These are phyloP conservation scores for Apeltes quadracus DNA, from an alignment of 2,113 vertebrate species.

Conservation along the genomic window DNA sequence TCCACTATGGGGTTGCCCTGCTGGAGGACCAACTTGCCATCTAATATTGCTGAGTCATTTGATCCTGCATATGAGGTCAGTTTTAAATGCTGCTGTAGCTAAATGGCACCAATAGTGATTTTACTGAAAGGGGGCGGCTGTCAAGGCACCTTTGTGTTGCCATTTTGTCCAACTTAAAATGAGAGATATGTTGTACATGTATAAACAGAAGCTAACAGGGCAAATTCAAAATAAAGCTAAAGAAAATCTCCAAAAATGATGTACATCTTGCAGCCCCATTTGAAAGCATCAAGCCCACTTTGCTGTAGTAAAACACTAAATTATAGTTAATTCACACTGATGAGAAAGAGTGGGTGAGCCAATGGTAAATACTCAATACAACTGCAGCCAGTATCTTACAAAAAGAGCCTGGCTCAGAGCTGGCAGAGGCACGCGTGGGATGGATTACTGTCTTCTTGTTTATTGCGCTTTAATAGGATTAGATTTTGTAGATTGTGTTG, in stretches of 20 bases:
- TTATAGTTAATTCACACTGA: constrained; percentile 71
- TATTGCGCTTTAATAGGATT: constrained; percentile 81
- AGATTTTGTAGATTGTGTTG: constrained; percentile 79
- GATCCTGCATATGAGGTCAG: constrained; percentile 62
- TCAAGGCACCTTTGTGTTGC: constrained; percentile 22
- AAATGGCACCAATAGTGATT: constrained; percentile 22
- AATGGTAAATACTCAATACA: constrained; percentile 60
- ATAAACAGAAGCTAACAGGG: not conserved
- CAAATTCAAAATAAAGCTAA: constrained; percentile 1
- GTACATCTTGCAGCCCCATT: constrained; percentile 25
- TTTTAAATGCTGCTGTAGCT: constrained; percentile 36
- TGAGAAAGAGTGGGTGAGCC: constrained; percentile 63
- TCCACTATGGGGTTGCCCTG: constrained; percentile 46
- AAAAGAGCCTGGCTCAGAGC: constrained; percentile 53
- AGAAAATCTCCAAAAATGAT: not conserved
- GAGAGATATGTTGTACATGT: not conserved
- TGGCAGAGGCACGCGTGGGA: constrained; percentile 67
- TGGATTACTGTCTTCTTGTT: constrained; percentile 78
- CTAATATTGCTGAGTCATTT: constrained; percentile 61
- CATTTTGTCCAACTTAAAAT: not conserved
- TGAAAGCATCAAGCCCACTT: constrained; percentile 49
- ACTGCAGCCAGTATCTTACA: constrained; percentile 47
- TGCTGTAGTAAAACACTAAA: constrained; percentile 62
- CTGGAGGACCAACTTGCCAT: constrained; percentile 42
- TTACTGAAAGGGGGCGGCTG: constrained; percentile 44